A percentile compares a stretch with the other conserved stretches of the same genome.
Evolutionary conservation across 1,140 invertebrate genomes (phyloP).

Genomic region (Panagrolaimus sp.): DNA sequence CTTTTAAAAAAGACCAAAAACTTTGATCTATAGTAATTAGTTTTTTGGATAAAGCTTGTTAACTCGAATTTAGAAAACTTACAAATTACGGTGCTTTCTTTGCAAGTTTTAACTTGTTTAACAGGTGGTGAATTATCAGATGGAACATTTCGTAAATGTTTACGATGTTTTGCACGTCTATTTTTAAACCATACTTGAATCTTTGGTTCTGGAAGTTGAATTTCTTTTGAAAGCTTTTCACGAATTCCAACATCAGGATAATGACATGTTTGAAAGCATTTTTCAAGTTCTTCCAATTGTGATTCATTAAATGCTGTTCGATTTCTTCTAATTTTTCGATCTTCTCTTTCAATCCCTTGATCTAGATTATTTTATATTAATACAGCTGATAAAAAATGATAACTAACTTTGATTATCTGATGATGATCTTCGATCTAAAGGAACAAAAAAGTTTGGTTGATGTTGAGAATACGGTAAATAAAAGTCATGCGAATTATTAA

Average conservation of each 20-base stretch:
- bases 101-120: neutral
- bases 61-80: slow-evolving; percentile 8
- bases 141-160: slow-evolving; percentile 30
- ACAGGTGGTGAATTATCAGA: neutral
- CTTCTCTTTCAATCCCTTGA: neutral
- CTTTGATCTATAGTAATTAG: too few relatives aligned
- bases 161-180: slow-evolving; percentile 30
- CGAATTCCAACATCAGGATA: slow-evolving; percentile 34
- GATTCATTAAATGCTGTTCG: slow-evolving; percentile 40
- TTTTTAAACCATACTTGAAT: slow-evolving; percentile 40
- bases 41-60: too few relatives aligned
- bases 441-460: neutral
- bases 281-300: slow-evolving; percentile 38
- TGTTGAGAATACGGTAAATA: slow-evolving; percentile 11
- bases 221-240: slow-evolving; percentile 28
- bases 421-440: neutral
- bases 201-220: slow-evolving; percentile 32
- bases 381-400: neutral
- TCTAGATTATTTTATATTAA: neutral
- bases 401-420: neutral
- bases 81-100: slow-evolving; percentile 14
- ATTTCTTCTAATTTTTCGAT: slow-evolving; percentile 28
- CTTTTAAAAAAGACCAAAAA: too few relatives aligned
- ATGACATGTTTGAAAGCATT: slow-evolving; percentile 37
- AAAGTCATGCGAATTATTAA: neutral